phyloP scores from a whole-genome alignment of 2,797 vertebrate species.

The Craterocephalus amniculus region DNA sequence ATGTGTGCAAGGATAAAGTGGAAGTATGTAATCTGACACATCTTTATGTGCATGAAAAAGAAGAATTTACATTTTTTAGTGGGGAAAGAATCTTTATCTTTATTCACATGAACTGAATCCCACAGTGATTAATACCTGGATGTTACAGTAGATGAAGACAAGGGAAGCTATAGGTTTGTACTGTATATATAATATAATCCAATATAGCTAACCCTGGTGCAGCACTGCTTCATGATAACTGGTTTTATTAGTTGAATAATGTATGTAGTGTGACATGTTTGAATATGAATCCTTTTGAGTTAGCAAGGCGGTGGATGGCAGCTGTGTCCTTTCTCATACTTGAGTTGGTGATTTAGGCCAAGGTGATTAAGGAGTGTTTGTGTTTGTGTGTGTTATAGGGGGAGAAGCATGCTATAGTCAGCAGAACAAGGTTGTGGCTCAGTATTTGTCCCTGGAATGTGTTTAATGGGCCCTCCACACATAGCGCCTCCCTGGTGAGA shows the following conservation, averaged over 20 bases:
- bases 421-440: slow-evolving; percentile 63
- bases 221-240: slow-evolving; percentile 4
- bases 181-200: slow-evolving; percentile 1
- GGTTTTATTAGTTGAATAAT: slow-evolving; percentile 11
- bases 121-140: not conserved
- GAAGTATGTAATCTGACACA: slow-evolving; percentile 32
- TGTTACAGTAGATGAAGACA: not conserved
- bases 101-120: slow-evolving; percentile 8
- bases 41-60: slow-evolving; percentile 3
- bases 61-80: slow-evolving; percentile 8
- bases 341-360: slow-evolving; percentile 44
- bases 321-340: slow-evolving; percentile 29
- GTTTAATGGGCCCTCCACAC: slow-evolving; percentile 72
- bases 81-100: slow-evolving; percentile 12
- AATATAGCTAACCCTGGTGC: slow-evolving; percentile 5
- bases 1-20: slow-evolving; percentile 23
- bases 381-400: slow-evolving; percentile 40
- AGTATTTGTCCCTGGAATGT: slow-evolving; percentile 67
- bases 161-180: slow-evolving; percentile 5
- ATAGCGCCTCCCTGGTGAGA: slow-evolving; percentile 64
- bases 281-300: slow-evolving; percentile 33
- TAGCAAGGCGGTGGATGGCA: slow-evolving; percentile 20
- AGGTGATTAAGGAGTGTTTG: slow-evolving; percentile 60
- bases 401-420: slow-evolving; percentile 60
- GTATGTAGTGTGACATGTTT: slow-evolving; percentile 10